phyloP scores from a whole-genome alignment of 2,113 vertebrate genomes.

The Catharus minimus region DNA sequence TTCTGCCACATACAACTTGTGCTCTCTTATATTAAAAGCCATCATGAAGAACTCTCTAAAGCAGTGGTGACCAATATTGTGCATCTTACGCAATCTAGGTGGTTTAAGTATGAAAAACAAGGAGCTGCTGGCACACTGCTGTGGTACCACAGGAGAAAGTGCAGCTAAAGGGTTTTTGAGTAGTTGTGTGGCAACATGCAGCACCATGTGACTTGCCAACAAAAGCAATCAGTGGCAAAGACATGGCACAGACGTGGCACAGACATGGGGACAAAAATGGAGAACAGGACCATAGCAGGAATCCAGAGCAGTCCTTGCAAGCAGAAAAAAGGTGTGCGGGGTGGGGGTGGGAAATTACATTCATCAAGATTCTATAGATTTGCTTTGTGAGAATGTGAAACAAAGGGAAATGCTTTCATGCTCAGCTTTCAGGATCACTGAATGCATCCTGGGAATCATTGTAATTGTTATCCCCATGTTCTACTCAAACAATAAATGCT shows the following conservation, averaged over 20 bases:
- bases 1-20: background rate
- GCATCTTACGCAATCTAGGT: background rate
- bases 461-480: background rate
- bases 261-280: background rate
- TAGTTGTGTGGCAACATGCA: background rate
- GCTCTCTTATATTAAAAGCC: background rate
- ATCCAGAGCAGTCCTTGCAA: background rate
- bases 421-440: background rate
- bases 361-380: background rate
- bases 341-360: fast-evolving
- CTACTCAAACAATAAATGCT: background rate
- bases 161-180: background rate
- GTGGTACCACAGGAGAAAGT: background rate
- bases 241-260: background rate
- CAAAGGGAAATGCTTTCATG: constrained; percentile 21
- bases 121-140: background rate
- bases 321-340: background rate
- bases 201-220: background rate
- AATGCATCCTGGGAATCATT: background rate
- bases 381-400: background rate
- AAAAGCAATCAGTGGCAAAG: background rate
- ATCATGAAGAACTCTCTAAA: background rate
- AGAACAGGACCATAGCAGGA: background rate
- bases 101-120: background rate
- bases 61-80: background rate